Evolutionary conservation across 2,888 invertebrate genomes (phyloP).

Genomic region (Ectemnius lituratus): DNA sequence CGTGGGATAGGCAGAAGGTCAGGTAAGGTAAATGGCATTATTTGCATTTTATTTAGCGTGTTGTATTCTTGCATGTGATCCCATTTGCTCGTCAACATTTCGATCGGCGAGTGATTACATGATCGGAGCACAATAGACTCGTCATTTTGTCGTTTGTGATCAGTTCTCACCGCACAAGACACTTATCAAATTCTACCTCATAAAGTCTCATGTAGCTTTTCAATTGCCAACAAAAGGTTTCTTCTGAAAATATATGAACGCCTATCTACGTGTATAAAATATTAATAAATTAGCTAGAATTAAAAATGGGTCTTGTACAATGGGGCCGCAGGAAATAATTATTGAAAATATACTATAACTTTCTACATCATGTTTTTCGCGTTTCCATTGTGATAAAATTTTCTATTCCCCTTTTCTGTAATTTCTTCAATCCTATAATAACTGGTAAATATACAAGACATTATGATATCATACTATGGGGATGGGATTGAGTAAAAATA

Average conservation of each 20-base stretch:
- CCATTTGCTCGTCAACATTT: too few species aligned
- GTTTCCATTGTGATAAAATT: too few species aligned
- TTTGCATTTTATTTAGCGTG: neutral
- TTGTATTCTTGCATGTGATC: too few species aligned
- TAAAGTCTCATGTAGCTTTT: conserved; percentile 23
- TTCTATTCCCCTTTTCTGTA: too few species aligned
- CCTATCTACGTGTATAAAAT: conserved; percentile 38
- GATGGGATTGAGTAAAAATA: too few species aligned
- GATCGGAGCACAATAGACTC: neutral
- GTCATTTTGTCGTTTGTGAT: neutral
- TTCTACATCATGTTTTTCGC: too few species aligned
- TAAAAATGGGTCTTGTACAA: conserved; percentile 40
- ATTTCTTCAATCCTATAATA: too few species aligned
- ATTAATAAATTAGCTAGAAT: conserved; percentile 50
- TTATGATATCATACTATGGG: too few species aligned
- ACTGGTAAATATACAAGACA: too few species aligned
- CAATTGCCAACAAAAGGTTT: conserved; percentile 21
- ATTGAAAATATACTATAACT: conserved; percentile 24
- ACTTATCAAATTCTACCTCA: too few species aligned
- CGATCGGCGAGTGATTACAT: too few species aligned
- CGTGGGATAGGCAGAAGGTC: too few species aligned
- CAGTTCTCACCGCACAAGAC: neutral
- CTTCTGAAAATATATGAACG: conserved; percentile 40
- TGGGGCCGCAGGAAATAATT: conserved; percentile 26
- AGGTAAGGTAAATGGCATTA: conserved; percentile 3